Evolutionary conservation across 1,140 invertebrate genomes (phyloP).

Genomic region (Globodera ellingtonae): DNA sequence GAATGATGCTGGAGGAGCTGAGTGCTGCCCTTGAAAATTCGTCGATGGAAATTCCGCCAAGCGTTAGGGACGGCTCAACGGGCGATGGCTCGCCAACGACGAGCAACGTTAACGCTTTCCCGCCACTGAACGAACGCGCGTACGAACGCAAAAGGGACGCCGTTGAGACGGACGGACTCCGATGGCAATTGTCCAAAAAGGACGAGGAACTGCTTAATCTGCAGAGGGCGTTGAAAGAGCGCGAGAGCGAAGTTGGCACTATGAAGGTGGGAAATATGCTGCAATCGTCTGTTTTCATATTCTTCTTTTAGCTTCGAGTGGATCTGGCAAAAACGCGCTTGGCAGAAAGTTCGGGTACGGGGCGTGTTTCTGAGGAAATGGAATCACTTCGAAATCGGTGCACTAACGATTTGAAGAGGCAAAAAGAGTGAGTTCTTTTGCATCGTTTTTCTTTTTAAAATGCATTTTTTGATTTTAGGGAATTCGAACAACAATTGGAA

Average conservation of each 20-base stretch:
- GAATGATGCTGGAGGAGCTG: slow-evolving; percentile 26
- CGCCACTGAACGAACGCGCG: slow-evolving; percentile 57
- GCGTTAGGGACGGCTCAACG: neutral
- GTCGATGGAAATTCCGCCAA: slow-evolving; percentile 43
- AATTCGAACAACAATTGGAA: slow-evolving; percentile 13
- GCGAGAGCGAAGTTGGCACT: slow-evolving; percentile 37
- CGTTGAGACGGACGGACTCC: slow-evolving; percentile 58
- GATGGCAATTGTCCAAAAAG: slow-evolving; percentile 65
- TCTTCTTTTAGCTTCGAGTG: slow-evolving; percentile 34
- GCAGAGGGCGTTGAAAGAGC: slow-evolving; percentile 38
- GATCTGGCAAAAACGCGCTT: slow-evolving; percentile 45
- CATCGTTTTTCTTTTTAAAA: neutral
- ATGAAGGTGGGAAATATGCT: slow-evolving; percentile 37
- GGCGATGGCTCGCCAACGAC: neutral
- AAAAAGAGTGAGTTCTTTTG: slow-evolving; percentile 32
- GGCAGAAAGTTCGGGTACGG: slow-evolving; percentile 16
- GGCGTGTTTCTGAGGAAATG: slow-evolving; percentile 20
- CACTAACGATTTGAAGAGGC: slow-evolving; percentile 31
- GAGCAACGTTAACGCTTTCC: slow-evolving; percentile 4
- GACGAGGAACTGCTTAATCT: slow-evolving; percentile 58
- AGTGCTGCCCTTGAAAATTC: slow-evolving; percentile 37
- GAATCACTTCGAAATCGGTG: slow-evolving; percentile 22
- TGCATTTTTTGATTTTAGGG: slow-evolving; percentile 13
- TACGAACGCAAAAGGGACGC: slow-evolving; percentile 58
- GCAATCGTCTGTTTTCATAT: slow-evolving; percentile 15